Evolutionary conservation across 1,140 invertebrate species (phyloP), one percentile per base, ranked within the genome.

Genomic region (Arctopsyche grandis): DNA sequence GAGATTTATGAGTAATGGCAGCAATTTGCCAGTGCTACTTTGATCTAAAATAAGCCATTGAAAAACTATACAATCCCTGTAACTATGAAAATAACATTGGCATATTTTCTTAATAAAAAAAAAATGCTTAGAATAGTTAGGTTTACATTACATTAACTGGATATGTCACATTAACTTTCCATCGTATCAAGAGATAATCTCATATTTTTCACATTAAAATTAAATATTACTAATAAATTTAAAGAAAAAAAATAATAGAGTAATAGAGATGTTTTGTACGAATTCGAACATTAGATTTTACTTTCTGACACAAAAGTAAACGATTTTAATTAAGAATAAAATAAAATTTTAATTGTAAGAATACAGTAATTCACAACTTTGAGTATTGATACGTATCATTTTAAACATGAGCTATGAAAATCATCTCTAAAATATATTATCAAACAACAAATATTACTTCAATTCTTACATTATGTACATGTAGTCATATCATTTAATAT

Each of bases 311-410:
- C 12, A 16, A 26, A 29, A 12, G 14, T 48, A 56, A 52, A 52
- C 26, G 7, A 75, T 58, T 56, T 43, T 75, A n/a, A 24, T 70
- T 58, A 75, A 14, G 29, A 75, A 56, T 56, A 48, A 56, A 75
- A 75, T 75, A 52, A 26, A 26, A 14, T 26, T 22, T n/a, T 69
- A 21, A 14, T 16, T 46, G 52, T 44, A 38, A 75, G 24, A 75
- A 75, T 75, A 46, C 76, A 69, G 44, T 69, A 69, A 82, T 80
- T 82, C 81, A 82, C 81, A 82, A 82, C 81, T 80, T 80, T 82
- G 81, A 82, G 81, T 82, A 82, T 80, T 82, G 81, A 82, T 82
- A 82, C 81, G 81, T 82, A 80, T 82, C 79, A 80, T 80, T 80
- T 82, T 74, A 79, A 79, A 82, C 79, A 79, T 77, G 73, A 75